Base-by-base conservation (phyloP, 2,797 vertebrate genomes). In the Chloroceryle inda region DNA sequence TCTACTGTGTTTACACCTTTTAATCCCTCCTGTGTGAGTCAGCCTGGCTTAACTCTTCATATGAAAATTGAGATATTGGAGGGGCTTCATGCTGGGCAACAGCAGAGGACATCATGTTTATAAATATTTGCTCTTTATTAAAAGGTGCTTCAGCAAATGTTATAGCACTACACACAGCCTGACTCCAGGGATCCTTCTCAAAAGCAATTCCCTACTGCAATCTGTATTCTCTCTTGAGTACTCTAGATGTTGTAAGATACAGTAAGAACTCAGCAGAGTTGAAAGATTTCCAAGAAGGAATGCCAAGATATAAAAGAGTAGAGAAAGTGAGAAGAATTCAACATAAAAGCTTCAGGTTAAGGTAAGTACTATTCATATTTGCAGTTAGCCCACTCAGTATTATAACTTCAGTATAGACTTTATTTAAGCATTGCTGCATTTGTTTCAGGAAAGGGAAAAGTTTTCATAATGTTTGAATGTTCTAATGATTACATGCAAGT, bases 91-190 rank as follows among this genome's bases (percentile, higher is more conserved):
- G 23, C 47, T 40, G 29, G 52, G 78, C 78, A 85, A 59, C 38
- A 52, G 72, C 31, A 71, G 73, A 77, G n/a, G 52, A 74, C 26
- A 74, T 3, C 5, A 17, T n/a, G 47, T 61, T 88, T 92, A 73
- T 89, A 94, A 92, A 88, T 82, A 82, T 73, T 91, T 89, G 12
- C 40, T 89, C 27, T 71, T 71, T 80, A 76, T 91, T 73, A 82
- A 71, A 92, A 85, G 19, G 23, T 91, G 20, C 27, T 91, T 94
- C 78, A 91, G 61, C 52, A 91, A 74, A 71, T 2, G 0, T 31
- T 56, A 16, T 67, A 87, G 49, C 58, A 50, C 49, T 72, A 53
- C 37, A 44, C 37, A 45, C 27, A 77, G 23, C 6, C 52, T 69
- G 44, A 59, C 10, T 82, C 76, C 52, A 91, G 75, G 20, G 31